Conservation (phyloP, 2,797 vertebrate species). For the Astyanax mexicanus region DNA sequence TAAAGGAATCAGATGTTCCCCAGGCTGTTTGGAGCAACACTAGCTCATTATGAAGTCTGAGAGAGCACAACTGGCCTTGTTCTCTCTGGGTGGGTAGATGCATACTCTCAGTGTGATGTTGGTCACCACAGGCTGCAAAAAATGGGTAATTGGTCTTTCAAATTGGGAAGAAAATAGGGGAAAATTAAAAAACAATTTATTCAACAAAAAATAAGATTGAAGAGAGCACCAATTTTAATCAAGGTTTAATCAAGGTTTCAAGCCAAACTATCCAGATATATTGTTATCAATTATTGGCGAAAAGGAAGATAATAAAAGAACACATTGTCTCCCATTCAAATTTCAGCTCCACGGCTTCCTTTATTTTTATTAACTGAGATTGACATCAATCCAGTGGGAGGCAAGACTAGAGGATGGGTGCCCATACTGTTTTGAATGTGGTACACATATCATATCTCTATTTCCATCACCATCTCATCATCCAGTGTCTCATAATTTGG, state of each 20-base stretch:
- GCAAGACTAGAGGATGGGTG: background rate
- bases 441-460: background rate
- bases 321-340: constrained; percentile 47
- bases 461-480: background rate
- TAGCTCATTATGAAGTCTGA: no score
- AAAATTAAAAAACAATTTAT: no score
- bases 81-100: no score
- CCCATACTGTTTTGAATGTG: constrained; percentile 44
- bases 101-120: no score
- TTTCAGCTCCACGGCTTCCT: constrained; percentile 15
- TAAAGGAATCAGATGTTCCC: no score
- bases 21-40: no score
- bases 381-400: background rate
- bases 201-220: no score
- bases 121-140: no score
- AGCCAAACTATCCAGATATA: background rate
- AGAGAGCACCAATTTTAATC: background rate
- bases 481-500: background rate
- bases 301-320: constrained; percentile 6
- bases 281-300: background rate
- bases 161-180: no score
- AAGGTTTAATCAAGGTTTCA: background rate
- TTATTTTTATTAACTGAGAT: background rate
- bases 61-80: no score
- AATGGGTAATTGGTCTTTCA: no score